Conservation (phyloP, 1,140 invertebrate genomes). For the Choristoneura fumiferana region DNA sequence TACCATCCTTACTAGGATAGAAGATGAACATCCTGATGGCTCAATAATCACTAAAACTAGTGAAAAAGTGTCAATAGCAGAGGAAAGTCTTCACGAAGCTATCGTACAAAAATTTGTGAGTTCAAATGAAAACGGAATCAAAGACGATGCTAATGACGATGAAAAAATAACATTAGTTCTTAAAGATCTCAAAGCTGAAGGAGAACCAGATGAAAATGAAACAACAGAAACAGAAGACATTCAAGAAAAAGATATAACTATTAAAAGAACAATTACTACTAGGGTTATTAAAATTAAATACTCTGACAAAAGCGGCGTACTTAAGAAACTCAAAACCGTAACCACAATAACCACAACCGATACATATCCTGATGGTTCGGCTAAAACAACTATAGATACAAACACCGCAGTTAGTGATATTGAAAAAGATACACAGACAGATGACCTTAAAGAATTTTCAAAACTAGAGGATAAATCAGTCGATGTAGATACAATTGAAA, state of each 20-base stretch:
- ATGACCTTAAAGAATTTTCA: slow-evolving; percentile 34
- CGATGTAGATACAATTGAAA: slow-evolving; percentile 56
- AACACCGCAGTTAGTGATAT: slow-evolving; percentile 54
- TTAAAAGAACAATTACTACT: slow-evolving; percentile 51
- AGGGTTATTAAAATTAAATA: slow-evolving; percentile 53
- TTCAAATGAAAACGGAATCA: not conserved
- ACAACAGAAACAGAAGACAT: slow-evolving; percentile 39
- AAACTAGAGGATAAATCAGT: slow-evolving; percentile 58
- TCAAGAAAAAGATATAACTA: slow-evolving; percentile 45
- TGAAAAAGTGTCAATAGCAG: slow-evolving; percentile 53
- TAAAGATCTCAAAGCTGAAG: slow-evolving; percentile 32
- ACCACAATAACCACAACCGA: slow-evolving; percentile 56
- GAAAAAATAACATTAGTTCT: slow-evolving; percentile 28
- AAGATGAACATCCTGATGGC: slow-evolving; percentile 70
- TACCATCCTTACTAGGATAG: slow-evolving; percentile 56
- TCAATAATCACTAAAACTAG: slow-evolving; percentile 63
- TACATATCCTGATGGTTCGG: slow-evolving; percentile 60
- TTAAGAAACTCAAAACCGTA: slow-evolving; percentile 56
- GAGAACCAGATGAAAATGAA: slow-evolving; percentile 54
- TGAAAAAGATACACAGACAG: slow-evolving; percentile 19
- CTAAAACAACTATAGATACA: slow-evolving; percentile 48
- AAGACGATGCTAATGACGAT: not conserved
- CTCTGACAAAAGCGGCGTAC: slow-evolving; percentile 35
- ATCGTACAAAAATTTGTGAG: not conserved
- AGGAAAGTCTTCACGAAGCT: slow-evolving; percentile 33